Evolutionary conservation across 2,888 invertebrate species (phyloP).

Genomic region (Eledona agricola): DNA sequence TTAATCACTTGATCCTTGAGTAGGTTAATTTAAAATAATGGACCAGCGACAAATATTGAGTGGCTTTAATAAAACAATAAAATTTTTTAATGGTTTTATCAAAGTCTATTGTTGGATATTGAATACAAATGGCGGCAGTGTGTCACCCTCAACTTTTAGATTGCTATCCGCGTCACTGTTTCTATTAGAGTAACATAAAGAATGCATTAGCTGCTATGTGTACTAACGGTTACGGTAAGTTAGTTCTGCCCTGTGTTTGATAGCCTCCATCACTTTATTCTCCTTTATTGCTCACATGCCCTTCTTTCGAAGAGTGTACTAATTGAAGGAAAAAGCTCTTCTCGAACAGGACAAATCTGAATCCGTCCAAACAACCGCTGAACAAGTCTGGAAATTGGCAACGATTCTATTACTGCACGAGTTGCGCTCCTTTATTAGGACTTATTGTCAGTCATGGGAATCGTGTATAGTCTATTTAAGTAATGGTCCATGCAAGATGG

Average conservation of each 20-base stretch:
- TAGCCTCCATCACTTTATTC: conserved; percentile 52
- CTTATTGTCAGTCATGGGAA: conserved; percentile 31
- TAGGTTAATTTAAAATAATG: conserved; percentile 26
- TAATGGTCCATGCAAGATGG: conserved; percentile 44
- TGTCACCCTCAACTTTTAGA: conserved; percentile 50
- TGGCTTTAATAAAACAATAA: conserved; percentile 47
- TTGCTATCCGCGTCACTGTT: conserved; percentile 57
- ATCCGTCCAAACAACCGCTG: conserved; percentile 3
- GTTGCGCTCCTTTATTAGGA: conserved; percentile 5
- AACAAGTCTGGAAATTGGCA: neutral
- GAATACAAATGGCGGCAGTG: conserved; percentile 45
- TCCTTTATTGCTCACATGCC: conserved; percentile 44
- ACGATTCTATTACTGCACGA: conserved; percentile 4
- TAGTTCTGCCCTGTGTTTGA: conserved; percentile 55
- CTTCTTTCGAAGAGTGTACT: conserved; percentile 33
- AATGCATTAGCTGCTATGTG: conserved; percentile 59
- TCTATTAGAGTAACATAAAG: conserved; percentile 60
- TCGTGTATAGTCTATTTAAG: conserved; percentile 39
- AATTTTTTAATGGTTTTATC: conserved; percentile 47
- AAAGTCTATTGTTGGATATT: conserved; percentile 39
- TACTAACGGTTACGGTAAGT: conserved; percentile 58
- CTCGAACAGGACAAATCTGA: conserved; percentile 1
- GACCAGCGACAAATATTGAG: conserved; percentile 35
- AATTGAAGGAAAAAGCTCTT: conserved; percentile 30
- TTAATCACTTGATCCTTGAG: conserved; percentile 30